Conservation (phyloP, 2,888 invertebrate species). For the Drosophila merina region DNA sequence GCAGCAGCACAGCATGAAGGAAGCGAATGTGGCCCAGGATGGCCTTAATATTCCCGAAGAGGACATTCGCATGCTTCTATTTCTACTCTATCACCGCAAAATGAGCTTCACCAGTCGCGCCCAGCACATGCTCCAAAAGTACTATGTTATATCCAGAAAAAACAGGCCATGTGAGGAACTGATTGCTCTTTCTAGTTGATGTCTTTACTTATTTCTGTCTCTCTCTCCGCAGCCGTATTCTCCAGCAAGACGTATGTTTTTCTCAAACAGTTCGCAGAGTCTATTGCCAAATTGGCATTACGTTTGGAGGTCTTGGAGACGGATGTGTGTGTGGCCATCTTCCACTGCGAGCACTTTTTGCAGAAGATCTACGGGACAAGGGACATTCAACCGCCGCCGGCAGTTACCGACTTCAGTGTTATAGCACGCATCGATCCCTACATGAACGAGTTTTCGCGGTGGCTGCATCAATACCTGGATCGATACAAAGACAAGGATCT, state of each 20-base stretch:
- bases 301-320: constrained; percentile 75
- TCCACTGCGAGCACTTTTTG: constrained; percentile 80
- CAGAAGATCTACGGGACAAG: constrained; percentile 72
- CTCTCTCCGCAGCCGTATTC: constrained; percentile 72
- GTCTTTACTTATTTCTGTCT: neutral
- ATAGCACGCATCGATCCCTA: constrained; percentile 77
- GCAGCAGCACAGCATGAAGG: constrained; percentile 57
- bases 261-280: constrained; percentile 81
- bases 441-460: constrained; percentile 74
- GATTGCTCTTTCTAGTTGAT: constrained; percentile 12
- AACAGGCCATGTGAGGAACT: constrained; percentile 79
- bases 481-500: constrained; percentile 44
- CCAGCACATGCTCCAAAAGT: constrained; percentile 82
- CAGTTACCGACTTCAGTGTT: constrained; percentile 58
- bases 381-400: constrained; percentile 66
- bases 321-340: constrained; percentile 80
- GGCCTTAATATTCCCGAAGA: constrained; percentile 73
- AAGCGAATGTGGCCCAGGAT: constrained; percentile 57
- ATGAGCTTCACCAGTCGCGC: constrained; percentile 77
- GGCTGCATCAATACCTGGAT: constrained; percentile 76
- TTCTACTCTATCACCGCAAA: constrained; percentile 66
- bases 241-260: constrained; percentile 77
- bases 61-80: constrained; percentile 76
- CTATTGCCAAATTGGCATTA: constrained; percentile 81
- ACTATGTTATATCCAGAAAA: constrained; percentile 84